These are phyloP conservation scores for Augochlora pura DNA, from an alignment of 1,140 invertebrate species.

Conservation along the genomic window DNA sequence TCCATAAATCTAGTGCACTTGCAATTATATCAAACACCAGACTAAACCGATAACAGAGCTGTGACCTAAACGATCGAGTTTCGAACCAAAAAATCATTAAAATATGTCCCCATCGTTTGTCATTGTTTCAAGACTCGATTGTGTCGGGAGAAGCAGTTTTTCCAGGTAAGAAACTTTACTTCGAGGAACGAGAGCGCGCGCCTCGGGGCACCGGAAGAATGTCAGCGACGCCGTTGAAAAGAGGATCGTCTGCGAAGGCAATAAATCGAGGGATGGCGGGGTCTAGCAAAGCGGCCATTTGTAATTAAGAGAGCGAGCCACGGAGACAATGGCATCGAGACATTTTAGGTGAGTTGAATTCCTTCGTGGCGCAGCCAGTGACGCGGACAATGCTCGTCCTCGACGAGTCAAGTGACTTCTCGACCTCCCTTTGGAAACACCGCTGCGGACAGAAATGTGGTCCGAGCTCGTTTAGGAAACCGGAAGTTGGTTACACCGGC, in stretches of 20 bases:
- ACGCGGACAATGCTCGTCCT: slow-evolving; percentile 41
- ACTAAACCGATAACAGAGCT: no score
- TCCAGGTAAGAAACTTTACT: background rate
- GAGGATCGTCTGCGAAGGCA: background rate
- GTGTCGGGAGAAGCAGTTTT: no score
- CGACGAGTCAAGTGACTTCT: slow-evolving; percentile 44
- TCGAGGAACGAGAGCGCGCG: background rate
- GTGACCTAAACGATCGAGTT: no score
- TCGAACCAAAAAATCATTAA: no score
- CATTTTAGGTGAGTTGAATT: slow-evolving; percentile 30
- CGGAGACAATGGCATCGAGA: slow-evolving; percentile 39
- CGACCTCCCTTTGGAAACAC: slow-evolving; percentile 43
- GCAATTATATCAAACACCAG: no score
- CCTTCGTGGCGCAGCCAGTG: slow-evolving; percentile 15
- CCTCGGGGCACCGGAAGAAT: background rate
- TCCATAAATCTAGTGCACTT: no score
- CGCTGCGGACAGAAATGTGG: slow-evolving; percentile 27
- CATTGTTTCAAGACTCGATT: no score
- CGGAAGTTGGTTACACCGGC: slow-evolving; percentile 61
- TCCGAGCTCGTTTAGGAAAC: slow-evolving; percentile 52
- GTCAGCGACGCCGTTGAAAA: background rate
- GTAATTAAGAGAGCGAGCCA: slow-evolving; percentile 36
- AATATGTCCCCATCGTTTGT: no score
- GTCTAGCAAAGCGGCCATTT: background rate
- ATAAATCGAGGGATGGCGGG: background rate